Evolutionary conservation across 2,888 invertebrate species (phyloP), one percentile per base, ranked within the genome.

Genomic region (Agrilus biguttatus): DNA sequence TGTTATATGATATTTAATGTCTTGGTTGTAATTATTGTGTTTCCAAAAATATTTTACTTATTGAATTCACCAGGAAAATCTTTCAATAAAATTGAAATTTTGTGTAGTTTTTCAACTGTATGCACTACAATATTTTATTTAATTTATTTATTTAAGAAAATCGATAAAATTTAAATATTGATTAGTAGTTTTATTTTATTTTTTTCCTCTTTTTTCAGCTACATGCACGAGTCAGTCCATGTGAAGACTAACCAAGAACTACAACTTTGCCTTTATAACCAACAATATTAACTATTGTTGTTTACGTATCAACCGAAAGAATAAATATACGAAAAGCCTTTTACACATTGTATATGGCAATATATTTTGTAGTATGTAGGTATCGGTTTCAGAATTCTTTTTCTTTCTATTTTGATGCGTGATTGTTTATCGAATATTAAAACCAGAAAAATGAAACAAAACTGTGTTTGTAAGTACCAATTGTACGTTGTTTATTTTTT

Each of bases 321-420:
- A 45, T 45, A 40, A n/a, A 37, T 33, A 45, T 43, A 47, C 43
- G 42, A 45, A 37, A 38, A 50, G 53, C 59, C 64, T 63, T 65
- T 65, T 61, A 61, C 64, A 65, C 65, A 65, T 63, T 65, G 65
- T 66, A 63, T 57, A 48, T 43, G 41, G 38, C 35, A 45, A 47
- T 59, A 65, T 65, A 65, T 65, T 65, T 63, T 58, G 51, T 53
- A 55, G 61, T 55, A 56, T 53, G 54, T 63, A 64, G 62, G 63
- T 57, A 53, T 47, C 41, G 51, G 48, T 42, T 47, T 55, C 52
- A 52, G 36, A 39, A 45, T 42, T 45, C 46, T 46, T 50, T 46
- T 43, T 42, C 39, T 39, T 28, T 44, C 19, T 53, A 49, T 53
- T 55, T 44, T 49, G 48, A 50, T 51, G 44, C 51, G 52, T 47